A percentile compares a stretch with the other conserved stretches of the same genome.
phyloP scores from a whole-genome alignment of 2,797 vertebrate species.

The Lycodopsis pacificus region DNA sequence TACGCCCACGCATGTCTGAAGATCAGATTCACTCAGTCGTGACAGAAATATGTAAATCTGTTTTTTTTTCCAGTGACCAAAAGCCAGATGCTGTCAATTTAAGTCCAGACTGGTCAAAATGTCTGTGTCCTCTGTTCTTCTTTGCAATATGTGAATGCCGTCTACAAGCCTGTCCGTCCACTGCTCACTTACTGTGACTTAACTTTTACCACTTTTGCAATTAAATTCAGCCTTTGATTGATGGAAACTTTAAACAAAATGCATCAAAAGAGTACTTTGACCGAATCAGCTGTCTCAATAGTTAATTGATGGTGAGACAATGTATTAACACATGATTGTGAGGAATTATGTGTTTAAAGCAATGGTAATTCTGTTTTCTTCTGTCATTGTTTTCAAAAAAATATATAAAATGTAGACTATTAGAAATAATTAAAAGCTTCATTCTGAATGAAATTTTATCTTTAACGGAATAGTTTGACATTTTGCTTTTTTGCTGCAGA shows the following conservation, averaged over 20 bases:
- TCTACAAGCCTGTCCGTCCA: not conserved
- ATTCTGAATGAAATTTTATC: not conserved
- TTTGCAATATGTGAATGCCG: not conserved
- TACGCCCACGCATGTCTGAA: not conserved
- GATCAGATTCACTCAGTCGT: constrained; percentile 27
- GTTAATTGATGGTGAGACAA: not conserved
- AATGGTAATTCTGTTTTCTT: not conserved
- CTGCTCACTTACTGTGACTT: not conserved
- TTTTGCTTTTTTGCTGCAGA: too few relatives aligned
- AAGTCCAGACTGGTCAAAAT: not conserved
- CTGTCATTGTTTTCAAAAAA: not conserved
- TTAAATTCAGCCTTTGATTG: not conserved
- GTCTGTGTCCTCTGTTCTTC: not conserved
- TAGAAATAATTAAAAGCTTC: not conserved
- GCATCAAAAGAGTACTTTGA: not conserved
- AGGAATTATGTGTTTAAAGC: not conserved
- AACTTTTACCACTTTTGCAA: not conserved
- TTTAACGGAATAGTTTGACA: not conserved
- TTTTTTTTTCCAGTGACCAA: constrained; percentile 25
- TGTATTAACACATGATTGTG: not conserved
- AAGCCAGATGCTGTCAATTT: constrained; percentile 42
- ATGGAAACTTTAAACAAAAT: not conserved
- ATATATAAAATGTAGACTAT: not conserved
- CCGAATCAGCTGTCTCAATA: not conserved
- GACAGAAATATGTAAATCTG: constrained; percentile 65